These are phyloP conservation scores for Xenops minutus DNA, from an alignment of 2,797 vertebrate genomes.

Conservation along the genomic window DNA sequence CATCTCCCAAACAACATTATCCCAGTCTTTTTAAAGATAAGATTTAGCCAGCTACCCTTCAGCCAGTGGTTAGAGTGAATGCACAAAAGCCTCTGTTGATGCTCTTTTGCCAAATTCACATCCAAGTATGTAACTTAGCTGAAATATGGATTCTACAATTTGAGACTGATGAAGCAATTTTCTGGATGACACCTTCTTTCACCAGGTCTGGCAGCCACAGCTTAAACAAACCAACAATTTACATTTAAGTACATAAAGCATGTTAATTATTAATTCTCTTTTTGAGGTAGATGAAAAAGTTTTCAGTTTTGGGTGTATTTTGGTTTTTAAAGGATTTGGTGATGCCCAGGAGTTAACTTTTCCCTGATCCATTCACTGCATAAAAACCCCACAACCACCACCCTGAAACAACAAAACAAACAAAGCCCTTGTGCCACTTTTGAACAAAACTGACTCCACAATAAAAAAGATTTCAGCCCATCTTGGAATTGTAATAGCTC, in stretches of 20 bases:
- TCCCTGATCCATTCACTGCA: background rate
- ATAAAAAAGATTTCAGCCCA: background rate
- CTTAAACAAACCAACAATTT: background rate
- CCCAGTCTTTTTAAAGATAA: background rate
- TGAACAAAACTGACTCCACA: background rate
- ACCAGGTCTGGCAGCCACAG: background rate
- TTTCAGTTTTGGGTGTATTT: background rate
- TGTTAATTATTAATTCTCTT: background rate
- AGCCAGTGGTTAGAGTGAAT: background rate
- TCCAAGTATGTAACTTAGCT: background rate
- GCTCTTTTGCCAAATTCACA: background rate
- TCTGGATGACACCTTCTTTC: background rate
- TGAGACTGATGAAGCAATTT: background rate
- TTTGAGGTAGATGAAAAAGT: background rate
- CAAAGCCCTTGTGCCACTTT: background rate
- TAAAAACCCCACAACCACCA: background rate
- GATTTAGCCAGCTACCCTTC: background rate
- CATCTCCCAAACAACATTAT: background rate
- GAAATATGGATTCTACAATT: background rate
- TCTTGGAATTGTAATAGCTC: background rate
- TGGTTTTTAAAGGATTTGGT: background rate
- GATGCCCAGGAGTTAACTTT: background rate
- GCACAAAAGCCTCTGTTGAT: background rate
- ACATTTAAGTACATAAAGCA: background rate
- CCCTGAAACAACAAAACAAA: background rate